These are phyloP conservation scores for Cydia splendana DNA, from an alignment of 1,140 invertebrate species.

Conservation along the genomic window DNA sequence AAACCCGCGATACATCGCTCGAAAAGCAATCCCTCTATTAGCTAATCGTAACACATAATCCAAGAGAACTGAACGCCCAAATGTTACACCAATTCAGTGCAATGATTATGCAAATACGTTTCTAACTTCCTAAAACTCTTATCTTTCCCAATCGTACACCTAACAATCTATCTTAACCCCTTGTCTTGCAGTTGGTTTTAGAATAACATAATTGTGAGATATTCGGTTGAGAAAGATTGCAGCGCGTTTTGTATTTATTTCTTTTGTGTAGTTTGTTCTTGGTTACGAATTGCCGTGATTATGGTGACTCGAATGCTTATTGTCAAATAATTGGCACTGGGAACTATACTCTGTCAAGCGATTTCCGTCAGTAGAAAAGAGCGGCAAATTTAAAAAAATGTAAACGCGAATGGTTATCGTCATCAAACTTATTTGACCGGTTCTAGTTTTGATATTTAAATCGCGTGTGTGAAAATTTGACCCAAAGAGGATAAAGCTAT, in stretches of 20 bases:
- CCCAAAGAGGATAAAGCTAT: too few relatives aligned
- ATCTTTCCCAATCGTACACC: neutral
- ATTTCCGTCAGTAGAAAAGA: too few relatives aligned
- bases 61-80: neutral
- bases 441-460: too few relatives aligned
- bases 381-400: too few relatives aligned
- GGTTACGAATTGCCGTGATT: constrained; percentile 20
- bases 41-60: neutral
- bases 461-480: too few relatives aligned
- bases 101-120: constrained; percentile 3
- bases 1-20: neutral
- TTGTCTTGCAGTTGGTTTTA: neutral
- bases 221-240: neutral
- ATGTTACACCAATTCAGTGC: constrained; percentile 4
- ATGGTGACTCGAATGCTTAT: neutral
- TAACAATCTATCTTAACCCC: neutral
- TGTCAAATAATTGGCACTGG: neutral
- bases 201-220: neutral
- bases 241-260: neutral
- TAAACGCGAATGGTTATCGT: too few relatives aligned
- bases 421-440: too few relatives aligned
- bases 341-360: too few relatives aligned
- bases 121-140: neutral
- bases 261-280: constrained; percentile 21
- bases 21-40: neutral